phyloP scores from a whole-genome alignment of 2,797 vertebrate genomes.

The Macrochelys suwanniensis region DNA sequence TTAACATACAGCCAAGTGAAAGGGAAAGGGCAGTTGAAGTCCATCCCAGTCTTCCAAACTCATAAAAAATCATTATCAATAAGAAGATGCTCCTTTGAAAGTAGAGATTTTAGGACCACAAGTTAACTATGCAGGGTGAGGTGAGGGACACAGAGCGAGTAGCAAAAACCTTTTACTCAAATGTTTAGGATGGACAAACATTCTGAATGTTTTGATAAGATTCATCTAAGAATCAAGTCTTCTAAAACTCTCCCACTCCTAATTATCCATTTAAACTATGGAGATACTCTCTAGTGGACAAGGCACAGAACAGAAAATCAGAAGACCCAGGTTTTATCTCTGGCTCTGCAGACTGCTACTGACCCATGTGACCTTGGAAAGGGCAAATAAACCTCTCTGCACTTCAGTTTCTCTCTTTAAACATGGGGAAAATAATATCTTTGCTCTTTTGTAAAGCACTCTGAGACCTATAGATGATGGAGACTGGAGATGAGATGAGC shows the following conservation, averaged over 20 bases:
- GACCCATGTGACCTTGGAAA: background rate
- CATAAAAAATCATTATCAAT: background rate
- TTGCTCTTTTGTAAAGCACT: background rate
- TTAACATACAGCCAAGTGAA: background rate
- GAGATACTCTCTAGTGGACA: background rate
- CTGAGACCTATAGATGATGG: background rate
- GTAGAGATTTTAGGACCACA: fast-evolving
- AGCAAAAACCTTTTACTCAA: background rate
- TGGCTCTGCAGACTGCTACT: background rate
- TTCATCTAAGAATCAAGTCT: background rate
- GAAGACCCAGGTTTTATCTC: background rate
- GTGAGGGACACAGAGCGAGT: background rate
- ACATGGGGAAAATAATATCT: background rate
- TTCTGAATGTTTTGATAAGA: background rate
- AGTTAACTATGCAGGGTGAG: background rate
- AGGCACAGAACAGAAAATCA: background rate
- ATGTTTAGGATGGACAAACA: background rate
- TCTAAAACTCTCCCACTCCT: background rate
- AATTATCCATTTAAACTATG: background rate
- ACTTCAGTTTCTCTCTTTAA: background rate
- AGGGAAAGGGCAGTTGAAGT: background rate
- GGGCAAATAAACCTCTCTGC: background rate
- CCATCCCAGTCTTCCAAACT: background rate
- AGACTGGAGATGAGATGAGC: background rate
- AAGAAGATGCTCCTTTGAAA: background rate